phyloP scores from a whole-genome alignment of 2,113 vertebrate genomes.

The Catharus bicknelli region DNA sequence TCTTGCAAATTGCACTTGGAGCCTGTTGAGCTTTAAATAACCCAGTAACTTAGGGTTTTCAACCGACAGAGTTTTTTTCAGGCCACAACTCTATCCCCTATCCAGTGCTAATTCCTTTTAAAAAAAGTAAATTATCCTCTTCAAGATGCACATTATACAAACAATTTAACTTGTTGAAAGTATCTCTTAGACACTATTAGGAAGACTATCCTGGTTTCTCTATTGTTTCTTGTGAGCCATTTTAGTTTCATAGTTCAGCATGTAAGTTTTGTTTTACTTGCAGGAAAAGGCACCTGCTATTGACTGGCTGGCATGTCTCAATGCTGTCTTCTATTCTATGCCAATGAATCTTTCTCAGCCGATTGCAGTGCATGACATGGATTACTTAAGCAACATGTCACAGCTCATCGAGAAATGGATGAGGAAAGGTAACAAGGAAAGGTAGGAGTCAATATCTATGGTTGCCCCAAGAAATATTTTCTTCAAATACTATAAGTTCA shows the following conservation, averaged over 20 bases:
- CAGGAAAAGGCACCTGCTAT: constrained; percentile 85
- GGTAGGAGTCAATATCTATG: constrained; percentile 42
- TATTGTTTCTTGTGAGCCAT: neutral
- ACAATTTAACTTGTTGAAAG: neutral
- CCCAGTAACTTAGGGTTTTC: accelerated
- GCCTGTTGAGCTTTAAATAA: neutral
- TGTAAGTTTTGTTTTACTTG: constrained; percentile 11
- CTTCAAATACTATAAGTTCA: neutral
- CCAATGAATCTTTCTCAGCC: constrained; percentile 75
- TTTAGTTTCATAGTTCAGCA: neutral
- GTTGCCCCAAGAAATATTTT: neutral
- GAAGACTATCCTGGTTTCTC: neutral
- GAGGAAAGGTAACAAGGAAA: neutral
- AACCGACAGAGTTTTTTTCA: neutral
- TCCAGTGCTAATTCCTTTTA: neutral
- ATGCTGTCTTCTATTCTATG: constrained; percentile 79
- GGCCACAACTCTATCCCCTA: neutral
- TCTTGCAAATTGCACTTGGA: neutral
- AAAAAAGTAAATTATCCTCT: neutral
- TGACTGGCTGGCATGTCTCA: constrained; percentile 87
- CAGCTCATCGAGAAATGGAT: constrained; percentile 45
- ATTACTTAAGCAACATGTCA: constrained; percentile 88
- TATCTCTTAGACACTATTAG: neutral
- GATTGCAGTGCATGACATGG: constrained; percentile 84
- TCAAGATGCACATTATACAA: neutral